These are phyloP conservation scores for Cephus rjabovi DNA, from an alignment of 2,888 invertebrate species.

Conservation along the genomic window DNA sequence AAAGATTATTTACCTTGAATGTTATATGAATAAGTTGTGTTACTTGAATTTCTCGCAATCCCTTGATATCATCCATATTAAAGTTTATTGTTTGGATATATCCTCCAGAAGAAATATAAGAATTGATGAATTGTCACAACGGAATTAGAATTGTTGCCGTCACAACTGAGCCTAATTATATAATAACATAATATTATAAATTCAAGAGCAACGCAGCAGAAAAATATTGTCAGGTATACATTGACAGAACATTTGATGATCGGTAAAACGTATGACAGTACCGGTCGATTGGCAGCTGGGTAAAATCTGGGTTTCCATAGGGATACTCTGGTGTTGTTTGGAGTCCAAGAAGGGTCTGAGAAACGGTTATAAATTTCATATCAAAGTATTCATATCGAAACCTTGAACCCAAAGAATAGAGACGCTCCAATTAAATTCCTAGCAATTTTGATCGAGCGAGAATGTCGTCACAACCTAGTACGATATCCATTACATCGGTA, in stretches of 20 bases:
- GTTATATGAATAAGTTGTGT: not conserved
- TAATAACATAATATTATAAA: not conserved
- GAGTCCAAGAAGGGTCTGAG: not conserved
- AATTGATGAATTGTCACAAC: not conserved
- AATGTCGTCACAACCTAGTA: not conserved
- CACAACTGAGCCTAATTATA: not conserved
- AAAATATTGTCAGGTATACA: not conserved
- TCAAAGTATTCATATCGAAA: not conserved
- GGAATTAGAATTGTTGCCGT: no score
- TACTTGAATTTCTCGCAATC: not conserved
- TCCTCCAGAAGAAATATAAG: not conserved
- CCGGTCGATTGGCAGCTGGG: not conserved
- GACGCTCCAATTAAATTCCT: not conserved
- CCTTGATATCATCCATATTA: not conserved
- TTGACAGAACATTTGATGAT: not conserved
- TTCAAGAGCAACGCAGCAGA: not conserved
- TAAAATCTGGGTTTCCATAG: slow-evolving; percentile 15
- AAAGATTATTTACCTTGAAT: not conserved
- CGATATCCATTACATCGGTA: slow-evolving; percentile 1
- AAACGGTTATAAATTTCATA: not conserved
- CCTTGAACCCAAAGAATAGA: not conserved
- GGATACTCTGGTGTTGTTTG: slow-evolving; percentile 24
- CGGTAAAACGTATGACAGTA: not conserved
- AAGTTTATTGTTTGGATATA: not conserved
- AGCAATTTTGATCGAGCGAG: slow-evolving; percentile 7